Base-by-base conservation (phyloP, 1,140 invertebrate genomes). In the Drosophila yakuba region DNA sequence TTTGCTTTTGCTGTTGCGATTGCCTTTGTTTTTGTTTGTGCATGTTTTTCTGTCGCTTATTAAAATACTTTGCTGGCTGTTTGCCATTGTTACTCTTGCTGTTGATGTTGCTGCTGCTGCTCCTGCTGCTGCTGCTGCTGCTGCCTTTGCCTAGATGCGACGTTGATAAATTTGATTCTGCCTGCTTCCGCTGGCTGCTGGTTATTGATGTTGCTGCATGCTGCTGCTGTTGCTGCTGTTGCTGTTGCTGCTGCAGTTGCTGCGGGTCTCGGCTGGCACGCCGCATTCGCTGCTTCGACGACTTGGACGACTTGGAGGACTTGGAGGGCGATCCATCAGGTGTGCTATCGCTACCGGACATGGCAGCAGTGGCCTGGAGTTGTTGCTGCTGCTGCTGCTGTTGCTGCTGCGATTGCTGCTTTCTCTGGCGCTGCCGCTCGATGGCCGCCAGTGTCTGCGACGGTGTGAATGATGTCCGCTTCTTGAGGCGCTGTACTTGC, bases 141-240 rank as follows among this genome's bases (percentile, higher is more conserved):
- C 48, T 58, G 62, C 61, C 80, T 50, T 59, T 66, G 64, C 48
- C 73, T 91, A 61, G 67, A 89, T 84, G 81, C 80, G 89, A 85
- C 90, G 90, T 80, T 91, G 90, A 91, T 91, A 91, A 91, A 91
- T 91, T 85, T 91, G 86, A 91, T 91, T 89, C 83, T 78, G 77
- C 54, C 58, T 72, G 62, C 56, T 82, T 55, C 51, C 41, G 68
- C 35, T 48, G 50, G 50, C 64, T 67, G 50, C 64, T 67, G 56
- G 64, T 78, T 72, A 69, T 77, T 78, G 79, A 82, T 85, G 80
- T 78, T 54, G 43, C 58, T 74, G 78, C 67, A 83, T 78, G 55
- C 51, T 71, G 61, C 72, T 78, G 79, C 52, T 80, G 78, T 52
- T 69, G 64, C 41, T 36, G 41, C 38, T 75, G 62, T 6, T 28